phyloP scores from a whole-genome alignment of 2,797 vertebrate genomes.

The Heteromormyrus szaboi region DNA sequence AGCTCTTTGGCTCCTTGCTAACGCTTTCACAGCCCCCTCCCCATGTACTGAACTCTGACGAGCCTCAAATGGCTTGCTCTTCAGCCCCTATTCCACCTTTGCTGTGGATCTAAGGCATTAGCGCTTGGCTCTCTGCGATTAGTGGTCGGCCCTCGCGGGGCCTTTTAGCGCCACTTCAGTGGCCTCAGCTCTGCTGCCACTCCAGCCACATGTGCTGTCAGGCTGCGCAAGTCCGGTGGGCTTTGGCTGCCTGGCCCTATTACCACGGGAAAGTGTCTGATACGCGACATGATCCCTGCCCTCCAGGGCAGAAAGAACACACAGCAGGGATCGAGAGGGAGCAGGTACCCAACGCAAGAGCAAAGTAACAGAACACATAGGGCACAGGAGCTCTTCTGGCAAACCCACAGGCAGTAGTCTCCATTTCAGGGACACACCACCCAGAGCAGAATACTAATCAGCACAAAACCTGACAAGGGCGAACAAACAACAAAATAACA shows the following conservation, averaged over 20 bases:
- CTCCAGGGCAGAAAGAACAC: neutral
- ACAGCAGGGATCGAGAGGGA: neutral
- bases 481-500: neutral
- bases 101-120: neutral
- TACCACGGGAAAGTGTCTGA: neutral
- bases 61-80: neutral
- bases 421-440: neutral
- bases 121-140: neutral
- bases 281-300: neutral
- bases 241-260: neutral
- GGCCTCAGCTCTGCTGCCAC: neutral
- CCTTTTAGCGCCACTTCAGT: neutral
- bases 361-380: neutral
- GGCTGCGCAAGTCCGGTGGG: neutral
- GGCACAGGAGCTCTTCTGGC: neutral
- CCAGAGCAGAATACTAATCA: slow-evolving; percentile 4
- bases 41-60: neutral
- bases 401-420: neutral
- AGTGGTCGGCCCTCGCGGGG: neutral
- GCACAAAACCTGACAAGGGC: neutral
- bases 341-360: neutral
- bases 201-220: neutral
- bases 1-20: neutral
- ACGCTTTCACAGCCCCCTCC: neutral
- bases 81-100: neutral